Evolutionary conservation across 53 echinoderm and acorn worm genomes (phyloP).

Genomic region (Paracentrotus lividus): DNA sequence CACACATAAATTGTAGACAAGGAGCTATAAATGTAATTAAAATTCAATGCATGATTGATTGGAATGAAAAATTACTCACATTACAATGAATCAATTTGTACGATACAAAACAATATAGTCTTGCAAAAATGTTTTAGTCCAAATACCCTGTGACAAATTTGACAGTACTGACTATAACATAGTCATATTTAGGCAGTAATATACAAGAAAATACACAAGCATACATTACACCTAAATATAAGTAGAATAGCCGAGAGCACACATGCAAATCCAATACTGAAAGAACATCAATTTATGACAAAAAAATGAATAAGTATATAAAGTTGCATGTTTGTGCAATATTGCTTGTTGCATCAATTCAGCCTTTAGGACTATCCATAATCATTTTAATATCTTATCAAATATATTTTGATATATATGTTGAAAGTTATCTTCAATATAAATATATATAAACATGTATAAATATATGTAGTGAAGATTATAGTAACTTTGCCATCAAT

Average conservation of each 20-base stretch:
- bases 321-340: not conserved
- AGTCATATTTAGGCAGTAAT: too few relatives aligned
- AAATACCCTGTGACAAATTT: not conserved
- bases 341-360: not conserved
- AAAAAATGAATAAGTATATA: not conserved
- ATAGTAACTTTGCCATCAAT: too few relatives aligned
- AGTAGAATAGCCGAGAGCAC: not conserved
- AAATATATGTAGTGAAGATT: too few relatives aligned
- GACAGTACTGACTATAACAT: not conserved
- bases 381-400: too few relatives aligned
- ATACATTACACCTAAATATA: not conserved
- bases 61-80: not conserved
- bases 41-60: not conserved
- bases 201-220: too few relatives aligned
- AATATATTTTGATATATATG: too few relatives aligned
- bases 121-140: not conserved
- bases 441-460: too few relatives aligned
- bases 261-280: not conserved
- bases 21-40: not conserved
- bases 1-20: not conserved
- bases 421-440: too few relatives aligned
- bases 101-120: not conserved
- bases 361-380: not conserved
- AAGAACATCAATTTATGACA: not conserved
- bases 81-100: too few relatives aligned